A percentile compares a stretch with the other conserved stretches of the same genome.
These are phyloP conservation scores for Bombus vancouverensis DNA, from an alignment of 1,140 invertebrate genomes.

Conservation along the genomic window DNA sequence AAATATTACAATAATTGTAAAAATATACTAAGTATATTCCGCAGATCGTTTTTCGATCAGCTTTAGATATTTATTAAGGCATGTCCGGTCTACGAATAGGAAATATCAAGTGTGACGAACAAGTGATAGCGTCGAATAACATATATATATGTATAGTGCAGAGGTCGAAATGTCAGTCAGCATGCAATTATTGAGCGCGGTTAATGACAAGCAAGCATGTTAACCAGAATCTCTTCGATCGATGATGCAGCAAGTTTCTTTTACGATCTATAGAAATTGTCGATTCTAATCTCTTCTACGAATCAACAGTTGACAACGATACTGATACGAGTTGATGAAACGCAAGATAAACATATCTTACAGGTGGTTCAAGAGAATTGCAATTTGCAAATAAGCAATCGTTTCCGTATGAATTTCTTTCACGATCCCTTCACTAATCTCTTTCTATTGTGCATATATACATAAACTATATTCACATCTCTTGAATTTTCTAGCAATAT, in stretches of 20 bases:
- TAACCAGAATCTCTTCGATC: constrained; percentile 55
- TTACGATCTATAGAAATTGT: background rate
- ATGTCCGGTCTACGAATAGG: background rate
- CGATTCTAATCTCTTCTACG: constrained; percentile 13
- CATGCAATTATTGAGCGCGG: constrained; percentile 71
- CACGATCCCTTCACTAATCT: background rate
- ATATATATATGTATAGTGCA: background rate
- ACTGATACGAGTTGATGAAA: constrained; percentile 15
- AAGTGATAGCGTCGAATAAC: constrained; percentile 34
- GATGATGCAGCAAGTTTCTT: constrained; percentile 46
- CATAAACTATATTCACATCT: too few species aligned
- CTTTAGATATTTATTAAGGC: background rate
- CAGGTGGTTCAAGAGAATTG: background rate
- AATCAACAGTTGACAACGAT: constrained; percentile 23
- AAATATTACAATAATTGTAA: too few species aligned
- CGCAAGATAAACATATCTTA: background rate
- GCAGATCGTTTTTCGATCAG: background rate
- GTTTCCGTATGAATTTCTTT: background rate
- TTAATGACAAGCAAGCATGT: constrained; percentile 65
- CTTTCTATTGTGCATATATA: too few species aligned
- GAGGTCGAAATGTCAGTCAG: constrained; percentile 32
- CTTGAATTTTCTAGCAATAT: too few species aligned
- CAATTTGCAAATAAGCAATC: background rate
- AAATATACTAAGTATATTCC: too few species aligned
- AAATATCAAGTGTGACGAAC: constrained; percentile 67